Evolutionary conservation across 2,888 invertebrate genomes (phyloP), one percentile per base, ranked within the genome.

Genomic region (Stegophylla sp.): DNA sequence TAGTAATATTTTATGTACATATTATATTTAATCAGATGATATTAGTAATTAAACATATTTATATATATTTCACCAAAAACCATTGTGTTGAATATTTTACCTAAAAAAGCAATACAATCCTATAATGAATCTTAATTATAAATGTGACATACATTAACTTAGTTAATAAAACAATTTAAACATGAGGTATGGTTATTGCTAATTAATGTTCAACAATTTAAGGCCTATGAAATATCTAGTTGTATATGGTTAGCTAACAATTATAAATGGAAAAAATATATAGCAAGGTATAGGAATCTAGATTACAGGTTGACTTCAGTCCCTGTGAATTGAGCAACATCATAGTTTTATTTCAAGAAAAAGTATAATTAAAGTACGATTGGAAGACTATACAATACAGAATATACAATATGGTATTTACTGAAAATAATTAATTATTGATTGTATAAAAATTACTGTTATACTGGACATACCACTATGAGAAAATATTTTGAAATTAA

Each of bases 331-430:
- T 75, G 74, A 75, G 74, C 74, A 64, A 75, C 41, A 51, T 63
- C 34, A 71, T 53, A 34, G 13, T 53, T 34, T 48, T n/a, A n/a
- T n/a, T n/a, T 64, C 23, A 61, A 48, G 48, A 43, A 34, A 63
- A 74, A 20, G 13, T 48, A 67, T 48, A 53, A 23, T 56, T 56
- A 15, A 69, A 20, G 53, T 20, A 71, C 10, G 17, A 34, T 34
- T 75, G 74, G 74, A 75, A 75, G 74, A 75, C 74, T 75, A 75
- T 34, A 20, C 28, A 34, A 63, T 34, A n/a, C n/a, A n/a, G n/a
- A n/a, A n/a, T n/a, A n/a, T n/a, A n/a, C n/a, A 12, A 53, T 51
- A 26, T 45, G 34, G 10, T 73, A 63, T 34, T 12, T 51, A 63
- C 34, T 51, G 12, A 51, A 34, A 64, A 9, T 12, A 51, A 64